These are phyloP conservation scores for Amorpha juglandis DNA, from an alignment of 2,888 invertebrate species.

Conservation along the genomic window DNA sequence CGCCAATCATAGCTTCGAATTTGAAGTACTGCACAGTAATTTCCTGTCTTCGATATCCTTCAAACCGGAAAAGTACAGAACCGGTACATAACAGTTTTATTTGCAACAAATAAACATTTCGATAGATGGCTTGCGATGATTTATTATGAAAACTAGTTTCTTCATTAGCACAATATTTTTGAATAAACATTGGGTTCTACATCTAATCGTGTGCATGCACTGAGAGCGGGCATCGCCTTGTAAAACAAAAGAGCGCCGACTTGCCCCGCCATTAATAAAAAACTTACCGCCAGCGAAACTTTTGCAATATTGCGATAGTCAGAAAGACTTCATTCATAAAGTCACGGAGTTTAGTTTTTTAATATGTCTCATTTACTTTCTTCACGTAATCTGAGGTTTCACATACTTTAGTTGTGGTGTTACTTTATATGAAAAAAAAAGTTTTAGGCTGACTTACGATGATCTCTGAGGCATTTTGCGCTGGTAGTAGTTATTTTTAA, in stretches of 20 bases:
- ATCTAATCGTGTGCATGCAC: background rate
- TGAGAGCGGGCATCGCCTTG: conserved; percentile 8
- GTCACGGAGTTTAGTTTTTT: conserved; percentile 32
- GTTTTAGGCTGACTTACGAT: too few relatives aligned
- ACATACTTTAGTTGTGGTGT: background rate
- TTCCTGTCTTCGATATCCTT: too few relatives aligned
- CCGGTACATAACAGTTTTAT: too few relatives aligned
- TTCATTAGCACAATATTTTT: conserved; percentile 8
- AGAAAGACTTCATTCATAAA: conserved; percentile 57
- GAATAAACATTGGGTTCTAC: background rate
- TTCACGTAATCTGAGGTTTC: background rate
- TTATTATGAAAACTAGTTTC: background rate
- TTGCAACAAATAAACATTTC: too few relatives aligned
- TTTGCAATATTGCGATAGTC: conserved; percentile 75
- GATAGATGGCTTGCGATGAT: too few relatives aligned
- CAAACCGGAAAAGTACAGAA: too few relatives aligned
- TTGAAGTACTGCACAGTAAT: too few relatives aligned
- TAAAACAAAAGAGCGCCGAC: conserved; percentile 63
- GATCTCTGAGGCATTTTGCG: too few relatives aligned
- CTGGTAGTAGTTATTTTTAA: too few relatives aligned
- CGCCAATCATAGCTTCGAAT: too few relatives aligned
- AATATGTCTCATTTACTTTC: conserved; percentile 27
- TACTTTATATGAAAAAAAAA: background rate
- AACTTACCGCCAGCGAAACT: conserved; percentile 65
- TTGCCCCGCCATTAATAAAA: conserved; percentile 65